These are phyloP conservation scores for Heliconius ethilla DNA, from an alignment of 2,888 invertebrate species.

Conservation along the genomic window DNA sequence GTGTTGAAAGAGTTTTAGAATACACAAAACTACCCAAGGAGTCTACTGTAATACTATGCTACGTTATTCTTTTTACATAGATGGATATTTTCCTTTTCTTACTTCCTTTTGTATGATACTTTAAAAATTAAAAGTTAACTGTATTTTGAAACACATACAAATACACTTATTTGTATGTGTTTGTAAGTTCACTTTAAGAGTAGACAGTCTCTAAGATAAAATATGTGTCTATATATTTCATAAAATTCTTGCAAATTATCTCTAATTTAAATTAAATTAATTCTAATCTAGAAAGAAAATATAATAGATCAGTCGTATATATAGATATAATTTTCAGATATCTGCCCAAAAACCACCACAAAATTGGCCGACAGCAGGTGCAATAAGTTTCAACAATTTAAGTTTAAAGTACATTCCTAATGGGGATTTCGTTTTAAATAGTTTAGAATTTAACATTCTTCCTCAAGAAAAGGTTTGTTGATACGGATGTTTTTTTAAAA, in stretches of 20 bases:
- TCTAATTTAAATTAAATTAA: too few relatives aligned
- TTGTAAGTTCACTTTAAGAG: too few relatives aligned
- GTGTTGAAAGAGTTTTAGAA: conserved; percentile 90
- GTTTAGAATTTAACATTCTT: conserved; percentile 71
- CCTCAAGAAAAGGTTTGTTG: conserved; percentile 76
- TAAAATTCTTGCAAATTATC: too few relatives aligned
- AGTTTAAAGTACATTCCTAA: conserved; percentile 78
- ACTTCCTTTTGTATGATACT: too few relatives aligned
- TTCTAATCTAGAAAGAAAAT: too few relatives aligned
- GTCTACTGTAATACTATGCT: conserved; percentile 58
- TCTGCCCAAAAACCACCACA: conserved; percentile 63
- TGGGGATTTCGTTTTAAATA: conserved; percentile 79
- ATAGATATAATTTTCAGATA: conserved; percentile 49
- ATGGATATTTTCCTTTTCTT: too few relatives aligned
- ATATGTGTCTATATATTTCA: too few relatives aligned
- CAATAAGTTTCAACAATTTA: conserved; percentile 76
- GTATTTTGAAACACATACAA: too few relatives aligned
- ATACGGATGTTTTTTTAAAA: too few relatives aligned
- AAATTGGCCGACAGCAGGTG: conserved; percentile 80
- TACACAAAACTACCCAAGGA: conserved; percentile 83
- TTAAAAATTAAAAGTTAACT: too few relatives aligned
- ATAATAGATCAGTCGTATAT: background rate
- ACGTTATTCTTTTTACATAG: background rate
- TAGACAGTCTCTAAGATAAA: too few relatives aligned
- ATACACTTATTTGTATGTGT: too few relatives aligned